Percentiles rank a stretch among this genome's conserved stretches.
These are phyloP conservation scores for Drosophila meridiana DNA, from an alignment of 2,888 invertebrate species.

Conservation along the genomic window DNA sequence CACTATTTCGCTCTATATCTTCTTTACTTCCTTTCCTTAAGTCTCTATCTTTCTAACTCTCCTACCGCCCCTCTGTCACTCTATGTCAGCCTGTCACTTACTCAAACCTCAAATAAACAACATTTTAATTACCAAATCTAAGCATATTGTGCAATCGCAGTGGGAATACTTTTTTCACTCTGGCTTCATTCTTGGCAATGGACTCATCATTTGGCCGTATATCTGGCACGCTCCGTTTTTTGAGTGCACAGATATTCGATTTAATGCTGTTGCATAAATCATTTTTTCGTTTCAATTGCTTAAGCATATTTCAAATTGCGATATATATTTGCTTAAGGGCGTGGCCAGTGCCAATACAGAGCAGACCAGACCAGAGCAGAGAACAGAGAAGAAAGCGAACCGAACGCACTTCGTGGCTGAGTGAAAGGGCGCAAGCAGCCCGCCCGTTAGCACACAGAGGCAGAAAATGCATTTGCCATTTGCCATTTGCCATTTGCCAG, in stretches of 20 bases:
- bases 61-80: background rate
- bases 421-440: slow-evolving; percentile 31
- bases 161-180: background rate
- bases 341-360: slow-evolving; percentile 48
- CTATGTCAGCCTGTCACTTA: background rate
- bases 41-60: background rate
- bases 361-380: background rate
- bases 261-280: slow-evolving; percentile 82
- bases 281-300: slow-evolving; percentile 80
- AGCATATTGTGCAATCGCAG: slow-evolving; percentile 6
- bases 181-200: slow-evolving; percentile 3
- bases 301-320: slow-evolving; percentile 66
- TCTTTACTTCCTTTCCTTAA: background rate
- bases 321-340: slow-evolving; percentile 51
- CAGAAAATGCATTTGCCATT: slow-evolving; percentile 62
- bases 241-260: slow-evolving; percentile 73
- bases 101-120: background rate
- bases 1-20: background rate
- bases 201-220: slow-evolving; percentile 50
- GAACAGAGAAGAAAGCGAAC: slow-evolving; percentile 23
- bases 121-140: background rate
- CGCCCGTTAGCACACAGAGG: slow-evolving; percentile 50
- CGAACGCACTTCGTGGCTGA: slow-evolving; percentile 38
- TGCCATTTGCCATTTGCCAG: slow-evolving; percentile 60
- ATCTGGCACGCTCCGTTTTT: slow-evolving; percentile 51